Evolutionary conservation across 2,888 invertebrate genomes (phyloP).

Genomic region (Drosophila birchii): DNA sequence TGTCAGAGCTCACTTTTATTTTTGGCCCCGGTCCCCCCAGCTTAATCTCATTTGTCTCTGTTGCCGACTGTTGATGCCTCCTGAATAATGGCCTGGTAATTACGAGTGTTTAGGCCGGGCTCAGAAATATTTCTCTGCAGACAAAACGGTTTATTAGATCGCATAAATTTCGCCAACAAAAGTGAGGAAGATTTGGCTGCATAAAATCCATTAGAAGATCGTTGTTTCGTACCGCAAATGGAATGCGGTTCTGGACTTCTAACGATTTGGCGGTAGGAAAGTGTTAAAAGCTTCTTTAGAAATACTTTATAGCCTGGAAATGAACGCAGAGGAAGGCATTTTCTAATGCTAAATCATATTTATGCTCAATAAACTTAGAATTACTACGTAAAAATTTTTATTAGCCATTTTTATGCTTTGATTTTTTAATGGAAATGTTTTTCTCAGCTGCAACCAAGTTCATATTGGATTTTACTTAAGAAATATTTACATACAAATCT

Average conservation of each 20-base stretch:
- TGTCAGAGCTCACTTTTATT: slow-evolving; percentile 43
- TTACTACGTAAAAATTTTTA: neutral
- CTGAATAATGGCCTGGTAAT: slow-evolving; percentile 38
- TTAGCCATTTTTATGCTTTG: neutral
- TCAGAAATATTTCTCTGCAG: slow-evolving; percentile 10
- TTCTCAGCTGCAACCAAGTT: neutral
- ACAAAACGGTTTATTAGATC: slow-evolving; percentile 14
- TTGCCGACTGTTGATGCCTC: slow-evolving; percentile 14
- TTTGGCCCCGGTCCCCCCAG: slow-evolving; percentile 20
- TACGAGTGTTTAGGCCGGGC: slow-evolving; percentile 27
- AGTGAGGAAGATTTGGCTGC: neutral
- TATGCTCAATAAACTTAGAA: neutral
- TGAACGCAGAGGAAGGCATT: neutral
- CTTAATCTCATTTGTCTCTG: slow-evolving; percentile 43
- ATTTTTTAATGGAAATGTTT: neutral
- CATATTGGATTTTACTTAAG: fast-evolving
- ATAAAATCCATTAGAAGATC: slow-evolving; percentile 24
- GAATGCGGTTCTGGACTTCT: slow-evolving; percentile 1
- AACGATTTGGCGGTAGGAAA: neutral
- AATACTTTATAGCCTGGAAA: neutral
- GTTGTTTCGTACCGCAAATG: neutral
- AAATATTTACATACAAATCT: no score
- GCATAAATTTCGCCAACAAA: slow-evolving; percentile 12
- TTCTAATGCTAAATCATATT: slow-evolving; percentile 10
- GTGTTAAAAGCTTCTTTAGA: slow-evolving; percentile 28